Conservation (phyloP, 37 sponge, comb jelly and placozoan species). For the Lycopodina hypogea region DNA sequence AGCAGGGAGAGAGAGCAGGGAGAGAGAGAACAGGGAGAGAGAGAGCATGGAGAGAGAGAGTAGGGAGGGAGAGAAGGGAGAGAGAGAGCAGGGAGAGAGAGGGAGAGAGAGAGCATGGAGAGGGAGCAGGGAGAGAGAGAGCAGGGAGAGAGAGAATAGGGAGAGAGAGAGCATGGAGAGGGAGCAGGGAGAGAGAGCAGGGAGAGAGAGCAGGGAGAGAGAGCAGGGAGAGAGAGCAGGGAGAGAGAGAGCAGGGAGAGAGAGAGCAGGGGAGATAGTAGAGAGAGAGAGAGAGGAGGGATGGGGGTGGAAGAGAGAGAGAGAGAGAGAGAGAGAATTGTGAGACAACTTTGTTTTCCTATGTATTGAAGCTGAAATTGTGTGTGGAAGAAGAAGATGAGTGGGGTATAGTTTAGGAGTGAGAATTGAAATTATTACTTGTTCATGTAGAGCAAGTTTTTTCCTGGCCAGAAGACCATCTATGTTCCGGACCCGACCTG, state of each 20-base stretch:
- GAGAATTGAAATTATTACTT: neutral
- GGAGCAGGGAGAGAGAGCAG: neutral
- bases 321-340: too few relatives aligned
- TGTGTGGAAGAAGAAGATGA: too few relatives aligned
- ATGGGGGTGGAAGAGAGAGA: neutral
- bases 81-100: neutral
- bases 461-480: conserved; percentile 69
- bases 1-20: neutral
- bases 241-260: too few relatives aligned
- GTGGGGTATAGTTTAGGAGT: too few relatives aligned
- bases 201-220: neutral
- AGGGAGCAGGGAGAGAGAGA: too few relatives aligned
- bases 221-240: neutral
- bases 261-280: too few relatives aligned
- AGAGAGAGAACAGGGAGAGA: neutral
- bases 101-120: too few relatives aligned
- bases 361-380: too few relatives aligned
- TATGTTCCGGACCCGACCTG: conserved; percentile 90
- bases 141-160: too few relatives aligned
- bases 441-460: conserved; percentile 54
- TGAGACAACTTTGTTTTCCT: too few relatives aligned
- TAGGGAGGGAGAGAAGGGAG: neutral
- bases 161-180: neutral
- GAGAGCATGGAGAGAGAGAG: neutral
- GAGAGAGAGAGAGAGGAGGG: too few relatives aligned